These are phyloP conservation scores for Synanthedon myopaeformis DNA, from an alignment of 2,888 invertebrate genomes.

Conservation along the genomic window DNA sequence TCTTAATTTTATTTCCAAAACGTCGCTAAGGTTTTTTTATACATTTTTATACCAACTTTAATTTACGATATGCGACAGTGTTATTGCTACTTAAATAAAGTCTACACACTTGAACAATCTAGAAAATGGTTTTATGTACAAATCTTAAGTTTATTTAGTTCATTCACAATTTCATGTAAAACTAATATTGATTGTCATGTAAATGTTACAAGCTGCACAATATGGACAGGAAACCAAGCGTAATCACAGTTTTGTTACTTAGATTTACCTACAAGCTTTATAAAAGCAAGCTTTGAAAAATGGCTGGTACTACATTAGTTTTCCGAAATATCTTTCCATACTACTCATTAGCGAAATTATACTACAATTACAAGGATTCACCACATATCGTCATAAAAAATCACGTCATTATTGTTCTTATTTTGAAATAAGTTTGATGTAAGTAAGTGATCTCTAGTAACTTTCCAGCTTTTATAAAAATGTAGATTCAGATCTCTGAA, in stretches of 20 bases:
- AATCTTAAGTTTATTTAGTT: constrained; percentile 2
- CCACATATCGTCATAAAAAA: no score
- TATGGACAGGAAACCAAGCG: constrained; percentile 9
- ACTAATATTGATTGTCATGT: background rate
- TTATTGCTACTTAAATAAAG: constrained; percentile 46
- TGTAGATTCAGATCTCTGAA: no score
- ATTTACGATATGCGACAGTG: constrained; percentile 50
- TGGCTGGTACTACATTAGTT: no score
- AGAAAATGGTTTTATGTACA: constrained; percentile 3
- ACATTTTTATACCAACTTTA: constrained; percentile 31
- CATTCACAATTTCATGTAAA: background rate
- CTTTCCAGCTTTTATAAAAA: no score
- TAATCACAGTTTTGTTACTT: constrained; percentile 18
- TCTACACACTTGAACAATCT: constrained; percentile 11
- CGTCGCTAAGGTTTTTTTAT: constrained; percentile 24
- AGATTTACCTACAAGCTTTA: no score
- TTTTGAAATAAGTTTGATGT: no score
- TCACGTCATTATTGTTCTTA: no score
- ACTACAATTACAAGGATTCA: no score
- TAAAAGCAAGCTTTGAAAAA: no score
- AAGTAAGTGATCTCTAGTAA: no score
- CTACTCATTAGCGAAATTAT: no score
- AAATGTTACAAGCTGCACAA: constrained; percentile 3
- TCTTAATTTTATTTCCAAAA: constrained; percentile 43
- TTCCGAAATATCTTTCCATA: no score